Conservation (phyloP, 2,797 vertebrate species). For the Tapirus indicus region DNA sequence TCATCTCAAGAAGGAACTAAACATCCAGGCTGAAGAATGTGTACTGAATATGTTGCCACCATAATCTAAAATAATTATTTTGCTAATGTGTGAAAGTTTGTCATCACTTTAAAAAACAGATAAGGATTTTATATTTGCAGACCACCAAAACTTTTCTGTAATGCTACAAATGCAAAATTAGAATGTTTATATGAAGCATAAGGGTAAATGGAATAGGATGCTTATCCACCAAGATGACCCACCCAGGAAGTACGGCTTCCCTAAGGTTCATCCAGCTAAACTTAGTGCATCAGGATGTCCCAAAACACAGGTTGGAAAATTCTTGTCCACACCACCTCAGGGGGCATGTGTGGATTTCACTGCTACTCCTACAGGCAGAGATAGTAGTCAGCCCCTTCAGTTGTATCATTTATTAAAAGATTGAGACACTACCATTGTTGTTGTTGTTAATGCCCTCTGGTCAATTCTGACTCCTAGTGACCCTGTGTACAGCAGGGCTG, state of each 20-base stretch:
- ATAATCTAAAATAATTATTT: not conserved
- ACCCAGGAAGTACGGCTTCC: not conserved
- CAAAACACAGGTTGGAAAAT: not conserved
- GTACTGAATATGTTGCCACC: not conserved
- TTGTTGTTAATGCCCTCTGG: no score
- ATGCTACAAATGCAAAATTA: not conserved
- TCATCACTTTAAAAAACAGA: not conserved
- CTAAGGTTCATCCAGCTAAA: not conserved
- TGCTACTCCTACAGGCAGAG: not conserved
- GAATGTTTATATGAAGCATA: not conserved
- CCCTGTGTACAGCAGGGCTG: no score
- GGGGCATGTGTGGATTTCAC: not conserved
- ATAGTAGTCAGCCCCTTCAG: not conserved
- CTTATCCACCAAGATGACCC: not conserved
- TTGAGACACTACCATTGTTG: not conserved
- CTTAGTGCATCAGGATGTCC: not conserved
- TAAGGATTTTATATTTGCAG: not conserved
- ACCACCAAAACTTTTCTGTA: not conserved
- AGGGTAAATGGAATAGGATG: not conserved
- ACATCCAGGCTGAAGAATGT: not conserved
- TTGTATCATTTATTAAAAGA: not conserved
- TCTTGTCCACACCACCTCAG: not conserved
- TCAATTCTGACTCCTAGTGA: no score
- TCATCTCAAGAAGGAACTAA: not conserved
- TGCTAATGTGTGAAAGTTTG: not conserved